Base-by-base conservation (phyloP, 2,888 invertebrate genomes). In the Perithous albicinctus region DNA sequence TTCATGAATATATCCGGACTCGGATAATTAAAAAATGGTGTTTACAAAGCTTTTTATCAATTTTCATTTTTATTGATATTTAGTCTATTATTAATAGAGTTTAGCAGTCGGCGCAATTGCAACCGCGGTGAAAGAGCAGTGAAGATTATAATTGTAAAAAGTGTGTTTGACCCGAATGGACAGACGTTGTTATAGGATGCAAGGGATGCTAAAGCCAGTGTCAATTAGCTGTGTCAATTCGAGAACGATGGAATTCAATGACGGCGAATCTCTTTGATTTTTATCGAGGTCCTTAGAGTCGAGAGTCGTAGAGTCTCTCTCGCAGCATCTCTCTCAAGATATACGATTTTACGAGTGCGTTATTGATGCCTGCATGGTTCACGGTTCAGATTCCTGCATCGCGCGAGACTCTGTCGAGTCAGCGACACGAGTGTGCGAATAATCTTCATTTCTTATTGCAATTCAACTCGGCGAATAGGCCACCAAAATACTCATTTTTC, bases 221-320 rank as follows among this genome's bases (percentile, higher is more conserved):
- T 67, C 20, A 67, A 75, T 20, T 61, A 32, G 32, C 54, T 29
- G 63, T 43, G 41, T 46, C 64, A 56, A 64, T 18, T 15, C 46
- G 51, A 32, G 15, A 35, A 32, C 38, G 46, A 66, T 78, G 48
- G 23, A 59, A 66, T 72, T 56, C 43, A 78, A 67, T 48, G 66
- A 73, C 78, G 72, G 66, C 73, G 66, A 66, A 41, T 59, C 64
- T 26, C 73, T 73, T 66, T 78, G 72, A 78, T 56, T 78, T 56
- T 72, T 23, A 56, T 72, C 66, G 26, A 32, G 64, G 38, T 46
- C 26, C 63, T 29, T n/a, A 51, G 46, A 18, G 35, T 48, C 51
- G 20, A n/a, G 48, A 26, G 38, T 26, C 76, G 35, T 61, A 18
- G 43, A 48, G 10, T 35, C 20, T 23, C n/a, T 32, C 20, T 48